Percentiles rank a stretch among this genome's conserved stretches.
These are phyloP conservation scores for Lepidocolaptes lacrymiger DNA, from an alignment of 2,797 vertebrate genomes.

Conservation along the genomic window DNA sequence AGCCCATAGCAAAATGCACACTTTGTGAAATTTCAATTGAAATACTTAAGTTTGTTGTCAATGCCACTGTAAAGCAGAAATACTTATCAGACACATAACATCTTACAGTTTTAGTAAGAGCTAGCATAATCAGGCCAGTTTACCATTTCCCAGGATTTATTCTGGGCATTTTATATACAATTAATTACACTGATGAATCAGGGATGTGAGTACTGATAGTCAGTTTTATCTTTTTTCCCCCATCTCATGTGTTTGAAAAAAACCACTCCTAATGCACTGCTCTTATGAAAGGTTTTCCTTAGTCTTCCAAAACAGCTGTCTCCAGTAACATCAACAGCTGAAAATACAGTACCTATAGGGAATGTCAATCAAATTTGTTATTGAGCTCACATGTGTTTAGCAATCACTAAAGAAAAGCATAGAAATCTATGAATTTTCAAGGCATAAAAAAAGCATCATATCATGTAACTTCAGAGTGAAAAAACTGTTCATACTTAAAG, in stretches of 20 bases:
- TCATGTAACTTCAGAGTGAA: neutral
- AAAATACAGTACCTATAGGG: constrained; percentile 4
- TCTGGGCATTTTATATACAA: neutral
- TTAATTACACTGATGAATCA: neutral
- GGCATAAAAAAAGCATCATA: neutral
- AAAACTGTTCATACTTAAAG: neutral
- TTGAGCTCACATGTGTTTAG: neutral
- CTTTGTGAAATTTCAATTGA: neutral
- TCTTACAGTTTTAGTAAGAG: neutral
- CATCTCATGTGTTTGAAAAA: neutral
- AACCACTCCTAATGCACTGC: neutral
- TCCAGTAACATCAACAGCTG: constrained; percentile 12
- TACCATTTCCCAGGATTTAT: neutral
- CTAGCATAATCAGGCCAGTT: neutral
- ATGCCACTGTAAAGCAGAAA: neutral
- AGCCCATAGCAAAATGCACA: neutral
- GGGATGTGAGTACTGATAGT: neutral
- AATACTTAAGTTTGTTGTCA: neutral
- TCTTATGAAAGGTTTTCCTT: neutral
- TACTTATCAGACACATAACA: neutral
- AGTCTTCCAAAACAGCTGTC: neutral
- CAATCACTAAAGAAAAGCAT: neutral
- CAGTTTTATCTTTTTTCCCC: neutral
- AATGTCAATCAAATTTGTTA: neutral
- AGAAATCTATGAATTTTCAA: neutral